Base-by-base conservation (phyloP, 2,113 vertebrate species). In the Eptesicus fuscus region DNA sequence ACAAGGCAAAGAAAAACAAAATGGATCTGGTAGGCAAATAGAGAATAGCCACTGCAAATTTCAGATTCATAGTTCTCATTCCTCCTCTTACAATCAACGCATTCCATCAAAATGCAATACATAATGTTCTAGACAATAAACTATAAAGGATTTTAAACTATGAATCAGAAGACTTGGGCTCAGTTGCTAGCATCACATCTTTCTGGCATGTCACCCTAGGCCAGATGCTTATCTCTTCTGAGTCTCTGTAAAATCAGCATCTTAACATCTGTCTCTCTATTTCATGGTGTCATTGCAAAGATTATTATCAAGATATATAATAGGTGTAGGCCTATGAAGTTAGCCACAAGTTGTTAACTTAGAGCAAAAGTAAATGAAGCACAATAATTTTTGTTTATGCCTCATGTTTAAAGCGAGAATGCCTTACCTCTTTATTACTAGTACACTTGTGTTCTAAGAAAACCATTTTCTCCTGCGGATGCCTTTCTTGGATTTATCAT, bases 361-460 rank as follows among this genome's bases (percentile, higher is more conserved):
- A 82, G 14, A 93, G n/a, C 9, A 83, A 95, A 87, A 71, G 49
- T 16, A 94, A 96, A 84, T 80, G 56, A 69, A 94, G 65, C 56
- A 85, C 37, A 17, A 30, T 71, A 44, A 92, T 28, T 37, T 89
- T 8, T 84, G 67, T 47, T 76, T 53, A 59, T 88, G 14, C 11
- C 18, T 93, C 49, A 37, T n/a, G 42, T 94, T 92, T 32, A 56
- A 42, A 88, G 32, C 44, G 85, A 73, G 7, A 47, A 67, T 77
- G 9, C 22, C 67, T 59, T 44, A 49, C 65, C 71, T 92, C 49
- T 87, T 82, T 56, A 80, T 32, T 61, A 61, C 30, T 63, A 32
- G 25, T 83, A 70, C 14, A 93, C 40, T 16, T 51, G 25, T 47
- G 92, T 91, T 90, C 53, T 22, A 74, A 74, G 80, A 83, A 96